A percentile compares a stretch with the other conserved stretches of the same genome.
Evolutionary conservation across 2,113 vertebrate genomes (phyloP).

Genomic region (Megaceryle maxima): DNA sequence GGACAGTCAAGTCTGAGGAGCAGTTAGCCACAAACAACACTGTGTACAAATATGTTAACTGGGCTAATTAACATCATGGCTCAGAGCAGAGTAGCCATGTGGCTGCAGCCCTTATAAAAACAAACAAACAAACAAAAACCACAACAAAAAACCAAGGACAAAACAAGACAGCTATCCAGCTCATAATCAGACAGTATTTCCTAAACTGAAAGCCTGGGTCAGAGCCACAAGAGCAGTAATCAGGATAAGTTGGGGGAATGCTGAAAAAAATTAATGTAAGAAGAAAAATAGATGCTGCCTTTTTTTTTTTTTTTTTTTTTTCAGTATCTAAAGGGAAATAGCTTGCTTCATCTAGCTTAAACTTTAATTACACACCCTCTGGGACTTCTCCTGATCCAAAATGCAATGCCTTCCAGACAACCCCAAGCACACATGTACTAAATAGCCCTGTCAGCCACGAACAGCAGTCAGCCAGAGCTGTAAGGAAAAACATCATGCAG

Average conservation of each 20-base stretch:
- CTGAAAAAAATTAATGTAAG: neutral
- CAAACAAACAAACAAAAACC: neutral
- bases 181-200: neutral
- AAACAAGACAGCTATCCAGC: neutral
- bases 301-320: neutral
- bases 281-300: neutral
- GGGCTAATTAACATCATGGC: neutral
- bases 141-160: neutral
- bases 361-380: neutral
- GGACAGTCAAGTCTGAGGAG: neutral
- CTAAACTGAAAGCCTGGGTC: neutral
- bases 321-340: neutral
- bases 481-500: neutral
- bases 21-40: neutral
- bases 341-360: neutral
- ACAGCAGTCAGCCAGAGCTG: neutral
- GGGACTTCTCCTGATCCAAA: neutral
- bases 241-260: neutral
- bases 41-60: fast-evolving
- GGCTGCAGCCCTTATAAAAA: neutral
- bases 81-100: neutral
- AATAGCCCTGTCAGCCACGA: neutral
- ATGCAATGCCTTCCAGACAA: neutral
- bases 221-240: neutral
- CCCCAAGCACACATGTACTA: fast-evolving